Conservation (phyloP, 2,888 invertebrate species). For the Rotaria macrura region DNA sequence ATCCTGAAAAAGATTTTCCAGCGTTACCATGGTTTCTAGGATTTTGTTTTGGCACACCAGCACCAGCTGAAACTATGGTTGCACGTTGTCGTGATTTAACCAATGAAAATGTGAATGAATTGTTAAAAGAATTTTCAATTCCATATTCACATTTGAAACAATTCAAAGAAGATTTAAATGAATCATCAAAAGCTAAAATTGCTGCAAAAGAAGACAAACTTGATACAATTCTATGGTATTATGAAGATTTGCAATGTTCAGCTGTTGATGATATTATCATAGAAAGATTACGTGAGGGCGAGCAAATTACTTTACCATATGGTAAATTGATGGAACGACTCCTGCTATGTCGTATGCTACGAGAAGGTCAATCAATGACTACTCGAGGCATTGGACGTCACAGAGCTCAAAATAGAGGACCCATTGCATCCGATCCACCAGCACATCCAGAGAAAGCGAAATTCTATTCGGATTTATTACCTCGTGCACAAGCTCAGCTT, state of each 20-base stretch:
- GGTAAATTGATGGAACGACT: slow-evolving; percentile 48
- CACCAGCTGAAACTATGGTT: slow-evolving; percentile 42
- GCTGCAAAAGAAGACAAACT: slow-evolving; percentile 41
- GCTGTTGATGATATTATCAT: slow-evolving; percentile 42
- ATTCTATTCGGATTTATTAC: slow-evolving; percentile 40
- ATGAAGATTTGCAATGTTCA: slow-evolving; percentile 45
- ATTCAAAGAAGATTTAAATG: slow-evolving; percentile 38
- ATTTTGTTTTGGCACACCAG: slow-evolving; percentile 43
- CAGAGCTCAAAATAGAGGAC: slow-evolving; percentile 37
- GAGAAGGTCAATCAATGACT: neutral
- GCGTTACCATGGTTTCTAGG: slow-evolving; percentile 46
- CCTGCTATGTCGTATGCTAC: slow-evolving; percentile 38
- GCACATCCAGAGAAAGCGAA: slow-evolving; percentile 36
- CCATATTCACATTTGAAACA: slow-evolving; percentile 43
- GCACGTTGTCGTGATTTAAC: slow-evolving; percentile 39
- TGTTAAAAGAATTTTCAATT: slow-evolving; percentile 41
- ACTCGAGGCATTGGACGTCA: neutral
- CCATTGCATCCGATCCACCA: neutral
- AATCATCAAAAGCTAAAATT: slow-evolving; percentile 42
- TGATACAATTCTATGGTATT: slow-evolving; percentile 47
- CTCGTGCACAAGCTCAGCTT: slow-evolving; percentile 40
- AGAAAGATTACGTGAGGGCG: slow-evolving; percentile 39
- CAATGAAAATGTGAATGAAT: slow-evolving; percentile 43
- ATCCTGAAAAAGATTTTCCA: slow-evolving; percentile 45
- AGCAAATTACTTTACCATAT: slow-evolving; percentile 41